phyloP scores from a whole-genome alignment of 2,888 invertebrate genomes.

The Eudemis profundana region DNA sequence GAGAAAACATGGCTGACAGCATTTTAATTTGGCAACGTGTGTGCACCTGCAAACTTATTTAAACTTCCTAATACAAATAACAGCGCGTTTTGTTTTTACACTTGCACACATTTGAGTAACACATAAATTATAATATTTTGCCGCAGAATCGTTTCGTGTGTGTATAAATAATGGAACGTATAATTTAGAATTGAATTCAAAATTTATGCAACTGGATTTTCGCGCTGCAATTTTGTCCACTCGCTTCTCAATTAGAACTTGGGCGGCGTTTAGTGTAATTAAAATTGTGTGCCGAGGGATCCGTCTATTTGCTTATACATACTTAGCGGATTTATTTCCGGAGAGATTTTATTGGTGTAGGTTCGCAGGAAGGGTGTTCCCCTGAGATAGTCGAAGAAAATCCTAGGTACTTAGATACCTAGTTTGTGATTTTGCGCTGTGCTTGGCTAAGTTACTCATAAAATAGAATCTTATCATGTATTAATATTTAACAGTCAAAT shows the following conservation, averaged over 20 bases:
- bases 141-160: constrained; percentile 22
- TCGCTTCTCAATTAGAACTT: constrained; percentile 20
- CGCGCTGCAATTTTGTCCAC: constrained; percentile 27
- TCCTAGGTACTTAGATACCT: background rate
- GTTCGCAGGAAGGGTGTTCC: constrained; percentile 19
- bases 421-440: background rate
- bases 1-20: constrained; percentile 63
- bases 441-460: background rate
- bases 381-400: constrained; percentile 6
- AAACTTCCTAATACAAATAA: constrained; percentile 24
- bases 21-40: constrained; percentile 59
- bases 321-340: constrained; percentile 37
- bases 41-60: constrained; percentile 43
- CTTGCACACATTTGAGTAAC: constrained; percentile 16
- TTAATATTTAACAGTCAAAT: background rate
- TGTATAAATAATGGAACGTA: constrained; percentile 35
- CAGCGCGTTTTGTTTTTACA: background rate
- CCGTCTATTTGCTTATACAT: constrained; percentile 25
- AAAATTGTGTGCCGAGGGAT: constrained; percentile 15
- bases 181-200: constrained; percentile 32
- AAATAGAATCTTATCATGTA: too few relatives aligned
- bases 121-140: constrained; percentile 29
- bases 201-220: constrained; percentile 32
- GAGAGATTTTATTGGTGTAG: constrained; percentile 39
- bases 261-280: constrained; percentile 21